phyloP scores from a whole-genome alignment of 2,113 vertebrate species.

The Vulpes lagopus region DNA sequence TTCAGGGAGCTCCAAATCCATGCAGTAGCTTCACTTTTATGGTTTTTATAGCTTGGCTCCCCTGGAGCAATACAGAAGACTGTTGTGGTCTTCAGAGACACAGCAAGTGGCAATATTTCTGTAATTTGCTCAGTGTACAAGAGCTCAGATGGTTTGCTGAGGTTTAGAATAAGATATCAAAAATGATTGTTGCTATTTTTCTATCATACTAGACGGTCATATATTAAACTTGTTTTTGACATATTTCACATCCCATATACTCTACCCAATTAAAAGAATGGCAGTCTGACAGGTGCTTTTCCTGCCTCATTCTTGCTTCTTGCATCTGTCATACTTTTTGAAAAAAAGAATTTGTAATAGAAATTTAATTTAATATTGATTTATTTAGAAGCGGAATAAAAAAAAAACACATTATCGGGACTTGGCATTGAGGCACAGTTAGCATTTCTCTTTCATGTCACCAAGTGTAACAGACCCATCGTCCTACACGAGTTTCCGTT shows the following conservation, averaged over 20 bases:
- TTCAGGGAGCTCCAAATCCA: neutral
- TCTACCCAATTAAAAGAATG: neutral
- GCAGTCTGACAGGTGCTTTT: neutral
- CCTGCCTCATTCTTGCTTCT: neutral
- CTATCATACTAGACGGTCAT: neutral
- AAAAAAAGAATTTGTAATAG: conserved; percentile 36
- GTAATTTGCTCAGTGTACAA: neutral
- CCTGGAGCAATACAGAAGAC: neutral
- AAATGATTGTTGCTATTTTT: conserved; percentile 6
- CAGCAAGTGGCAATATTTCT: neutral
- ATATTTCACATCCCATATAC: neutral
- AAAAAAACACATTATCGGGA: neutral
- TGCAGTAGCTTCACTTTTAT: neutral
- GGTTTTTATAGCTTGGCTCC: neutral
- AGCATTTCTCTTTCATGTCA: neutral
- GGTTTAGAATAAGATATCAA: conserved; percentile 1
- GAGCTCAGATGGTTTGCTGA: neutral
- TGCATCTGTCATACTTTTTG: conserved; percentile 12
- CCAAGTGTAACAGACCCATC: neutral
- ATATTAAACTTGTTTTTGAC: neutral
- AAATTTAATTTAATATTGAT: conserved; percentile 11
- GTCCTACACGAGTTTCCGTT: neutral
- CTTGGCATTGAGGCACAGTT: neutral
- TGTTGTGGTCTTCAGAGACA: neutral
- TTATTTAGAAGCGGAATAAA: conserved; percentile 41